Conservation (phyloP, 2,888 invertebrate species). For the Drosophila siamana region DNA sequence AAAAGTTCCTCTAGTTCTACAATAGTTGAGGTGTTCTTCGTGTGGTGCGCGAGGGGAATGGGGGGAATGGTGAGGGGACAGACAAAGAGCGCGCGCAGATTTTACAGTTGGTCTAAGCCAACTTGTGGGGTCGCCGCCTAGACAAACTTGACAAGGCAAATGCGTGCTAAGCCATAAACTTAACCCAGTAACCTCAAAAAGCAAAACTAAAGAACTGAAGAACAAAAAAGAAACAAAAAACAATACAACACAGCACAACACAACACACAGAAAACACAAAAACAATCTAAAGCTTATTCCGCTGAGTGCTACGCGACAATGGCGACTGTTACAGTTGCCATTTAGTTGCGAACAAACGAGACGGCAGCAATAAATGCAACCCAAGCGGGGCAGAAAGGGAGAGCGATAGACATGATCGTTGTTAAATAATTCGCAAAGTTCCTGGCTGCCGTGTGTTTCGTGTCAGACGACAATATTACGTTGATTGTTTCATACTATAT, state of each 20-base stretch:
- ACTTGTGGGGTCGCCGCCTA: slow-evolving; percentile 1
- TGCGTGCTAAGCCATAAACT: slow-evolving; percentile 71
- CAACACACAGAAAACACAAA: background rate
- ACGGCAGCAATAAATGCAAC: too few species aligned
- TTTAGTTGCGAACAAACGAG: background rate
- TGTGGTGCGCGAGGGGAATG: background rate
- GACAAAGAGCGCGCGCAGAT: background rate
- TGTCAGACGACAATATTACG: slow-evolving; percentile 73
- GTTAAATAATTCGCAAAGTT: slow-evolving; percentile 41
- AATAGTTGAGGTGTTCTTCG: background rate
- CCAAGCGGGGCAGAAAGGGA: background rate
- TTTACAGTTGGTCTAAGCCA: slow-evolving; percentile 14
- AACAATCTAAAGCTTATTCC: slow-evolving; percentile 52
- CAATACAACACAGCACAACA: background rate
- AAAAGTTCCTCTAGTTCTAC: slow-evolving; percentile 16
- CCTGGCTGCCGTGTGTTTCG: slow-evolving; percentile 52
- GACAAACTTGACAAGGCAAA: slow-evolving; percentile 47
- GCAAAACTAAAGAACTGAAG: slow-evolving; percentile 20
- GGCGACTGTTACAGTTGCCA: slow-evolving; percentile 41
- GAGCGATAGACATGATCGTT: slow-evolving; percentile 28
- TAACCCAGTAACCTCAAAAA: slow-evolving; percentile 72
- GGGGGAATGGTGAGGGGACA: background rate
- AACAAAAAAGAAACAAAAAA: slow-evolving; percentile 8
- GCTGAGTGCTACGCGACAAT: slow-evolving; percentile 53
- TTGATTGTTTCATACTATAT: slow-evolving; percentile 66